Base-by-base conservation (phyloP, 2,113 vertebrate genomes). In the Prinia subflava region DNA sequence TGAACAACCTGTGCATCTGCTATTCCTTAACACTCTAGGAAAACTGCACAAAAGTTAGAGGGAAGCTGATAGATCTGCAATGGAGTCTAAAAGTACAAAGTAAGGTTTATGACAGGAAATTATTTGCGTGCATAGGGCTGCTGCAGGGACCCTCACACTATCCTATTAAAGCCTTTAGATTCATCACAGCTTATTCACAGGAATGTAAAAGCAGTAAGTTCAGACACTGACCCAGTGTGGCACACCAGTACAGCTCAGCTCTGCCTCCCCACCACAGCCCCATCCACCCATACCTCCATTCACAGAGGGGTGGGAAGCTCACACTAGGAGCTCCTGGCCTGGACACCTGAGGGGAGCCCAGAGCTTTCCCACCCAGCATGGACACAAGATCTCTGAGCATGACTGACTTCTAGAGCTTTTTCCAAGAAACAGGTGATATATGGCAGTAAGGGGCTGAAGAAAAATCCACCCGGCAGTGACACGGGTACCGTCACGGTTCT, bases 261-360 rank as follows among this genome's bases (percentile, higher is more conserved):
- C 3, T 4, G 60, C 63, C 47, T 67, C 37, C 55, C 24, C 53
- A 7, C 41, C 2, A 31, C 64, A 78, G 47, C 12, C 16, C 35
- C 44, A 18, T 0, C 17, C 44, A 14, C 0, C 3, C 31, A 44
- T 3, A 0, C 25, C 41, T 55, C 33, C 33, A 15, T 8, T 28
- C 15, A 4, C 57, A 44, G 57, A 0, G 0, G 30, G 15, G 13
- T 27, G 63, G 41, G 71, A 50, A 71, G 53, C 31, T 35, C 65
- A 1, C 1, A 6, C 1, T 1, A 2, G 9, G 56, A n/a, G 47
- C n/a, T 31, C 49, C 37, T 2, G 18, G 24, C 31, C n/a, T 3
- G 3, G 24, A 30, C 6, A 63, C 5, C 6, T 5, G 28, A 27
- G 39, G 20, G 65, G 10, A 76, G n/a, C 8, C 16, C 7, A 1